phyloP scores from a whole-genome alignment of 2,113 vertebrate genomes.

The Phoxinus phoxinus region DNA sequence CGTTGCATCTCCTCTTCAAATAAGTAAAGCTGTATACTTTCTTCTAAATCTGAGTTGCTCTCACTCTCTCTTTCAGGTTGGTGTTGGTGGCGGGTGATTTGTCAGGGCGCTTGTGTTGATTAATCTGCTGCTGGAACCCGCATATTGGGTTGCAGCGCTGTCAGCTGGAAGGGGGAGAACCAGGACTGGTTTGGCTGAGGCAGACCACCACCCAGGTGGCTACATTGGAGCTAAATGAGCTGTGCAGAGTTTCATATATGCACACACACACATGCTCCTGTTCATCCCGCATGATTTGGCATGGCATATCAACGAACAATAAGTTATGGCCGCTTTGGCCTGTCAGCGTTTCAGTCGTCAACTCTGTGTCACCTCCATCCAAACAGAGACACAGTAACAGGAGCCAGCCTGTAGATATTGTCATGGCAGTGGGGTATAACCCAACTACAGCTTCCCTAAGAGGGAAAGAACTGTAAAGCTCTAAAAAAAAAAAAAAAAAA shows the following conservation, averaged over 20 bases:
- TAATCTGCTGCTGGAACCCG: conserved; percentile 84
- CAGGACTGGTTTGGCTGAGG: conserved; percentile 84
- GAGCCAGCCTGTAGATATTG: not conserved
- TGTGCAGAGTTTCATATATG: conserved; percentile 88
- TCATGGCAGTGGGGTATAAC: not conserved
- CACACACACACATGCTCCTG: conserved; percentile 68
- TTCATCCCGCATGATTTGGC: conserved; percentile 88
- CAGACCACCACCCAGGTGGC: conserved; percentile 93
- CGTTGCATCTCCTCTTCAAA: not conserved
- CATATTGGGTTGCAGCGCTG: conserved; percentile 80
- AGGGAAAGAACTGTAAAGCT: not conserved
- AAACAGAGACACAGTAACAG: not conserved
- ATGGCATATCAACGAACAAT: conserved; percentile 94
- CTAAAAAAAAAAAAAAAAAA: not conserved
- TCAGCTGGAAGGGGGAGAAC: conserved; percentile 86
- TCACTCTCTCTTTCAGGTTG: conserved; percentile 69
- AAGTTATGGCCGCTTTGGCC: conserved; percentile 93
- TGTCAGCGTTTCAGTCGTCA: conserved; percentile 89
- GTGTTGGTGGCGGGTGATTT: conserved; percentile 77
- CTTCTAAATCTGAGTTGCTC: conserved; percentile 60
- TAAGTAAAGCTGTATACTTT: not conserved
- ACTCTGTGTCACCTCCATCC: conserved; percentile 66
- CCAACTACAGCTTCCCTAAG: not conserved
- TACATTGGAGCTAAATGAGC: conserved; percentile 97
- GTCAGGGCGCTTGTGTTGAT: conserved; percentile 88